Conservation (phyloP, 1,140 invertebrate species). For the honey bee (Apis mellifera) region Amel_HAv3.1 CM009940.2:8645501-8646000, state of each 20-base stretch:
- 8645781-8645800: neutral
- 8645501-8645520: too few relatives aligned
- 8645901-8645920: neutral
- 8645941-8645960: neutral
- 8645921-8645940: neutral
- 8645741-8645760: neutral
- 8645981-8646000: neutral
- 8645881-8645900: too few relatives aligned
- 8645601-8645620: neutral
- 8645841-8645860: neutral
- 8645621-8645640: neutral
- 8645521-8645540: neutral
- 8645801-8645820: neutral
- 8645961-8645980: constrained; percentile 21
- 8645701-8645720: neutral
- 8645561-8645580: too few relatives aligned
- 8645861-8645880: neutral
- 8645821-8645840: constrained; percentile 6
- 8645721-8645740: neutral
- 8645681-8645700: neutral
- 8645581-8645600: too few relatives aligned
- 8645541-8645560: too few relatives aligned
- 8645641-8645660: neutral
- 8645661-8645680: neutral
- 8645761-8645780: neutral